Base-by-base conservation (phyloP, 2,888 invertebrate genomes). In the Schizaphis graminum region DNA sequence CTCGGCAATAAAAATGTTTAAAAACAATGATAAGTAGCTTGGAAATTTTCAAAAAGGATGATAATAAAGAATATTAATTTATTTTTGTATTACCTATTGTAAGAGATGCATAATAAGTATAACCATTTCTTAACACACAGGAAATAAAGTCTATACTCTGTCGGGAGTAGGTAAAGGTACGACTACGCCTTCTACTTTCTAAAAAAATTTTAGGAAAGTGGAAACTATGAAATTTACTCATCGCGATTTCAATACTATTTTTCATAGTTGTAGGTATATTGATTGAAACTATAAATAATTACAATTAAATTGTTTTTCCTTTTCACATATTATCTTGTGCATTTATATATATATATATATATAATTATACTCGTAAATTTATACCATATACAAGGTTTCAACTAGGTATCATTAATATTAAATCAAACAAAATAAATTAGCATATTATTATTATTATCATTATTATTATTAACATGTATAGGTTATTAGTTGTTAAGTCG, bases 41-140 rank as follows among this genome's bases (percentile, higher is more conserved):
- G 49, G 35, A 53, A 28, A 88, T 35, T 49, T 53, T 35, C 0
- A 49, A 53, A 88, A 53, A 86, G 13, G 28, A 86, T 49, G 21
- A 0, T 21, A 88, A 88, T 49, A 88, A 87, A 87, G 28, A 49
- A 49, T n/a, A 8, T 49, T 88, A 88, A 88, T 88, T 53, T 87
- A n/a, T 47, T 88, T 88, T 88, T 49, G 8, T n/a, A 26, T 28
- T 85, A 85, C n/a, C 2, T 8, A 88, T 88, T 88, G 13, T 44
- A 86, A 77, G 35, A 35, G 16, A 67, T 67, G 21, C 85, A 44
- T 44, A 47, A 86, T 44, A 86, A 28, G 47, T 86, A 28, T 47
- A 11, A 47, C 24, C 13, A 86, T 86, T 47, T 44, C 16, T 5
- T 47, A 47, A 28, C 28, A 86, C 2, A 47, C 47, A 16, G 28